A percentile compares a stretch with the other conserved stretches of the same genome.
phyloP scores from a whole-genome alignment of 2,797 vertebrate genomes.

The Sebastes hubbsi region DNA sequence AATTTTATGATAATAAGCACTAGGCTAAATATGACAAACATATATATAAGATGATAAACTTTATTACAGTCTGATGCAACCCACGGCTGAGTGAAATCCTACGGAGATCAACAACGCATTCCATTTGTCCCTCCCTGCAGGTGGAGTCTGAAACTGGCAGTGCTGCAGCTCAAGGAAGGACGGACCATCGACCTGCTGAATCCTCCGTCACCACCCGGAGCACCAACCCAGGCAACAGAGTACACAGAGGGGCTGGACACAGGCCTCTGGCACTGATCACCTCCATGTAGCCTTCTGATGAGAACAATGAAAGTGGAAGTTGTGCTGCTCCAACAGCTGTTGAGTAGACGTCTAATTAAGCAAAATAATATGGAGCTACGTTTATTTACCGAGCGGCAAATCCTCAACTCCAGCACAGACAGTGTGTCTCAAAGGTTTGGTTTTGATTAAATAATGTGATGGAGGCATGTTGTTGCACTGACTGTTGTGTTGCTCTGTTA shows the following conservation, averaged over 20 bases:
- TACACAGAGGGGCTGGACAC: not conserved
- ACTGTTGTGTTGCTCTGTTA: not conserved
- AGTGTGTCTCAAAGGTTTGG: not conserved
- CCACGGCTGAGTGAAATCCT: too few relatives aligned
- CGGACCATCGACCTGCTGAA: slow-evolving; percentile 48
- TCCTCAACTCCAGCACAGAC: not conserved
- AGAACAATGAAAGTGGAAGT: not conserved
- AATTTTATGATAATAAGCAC: too few relatives aligned
- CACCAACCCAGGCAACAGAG: not conserved
- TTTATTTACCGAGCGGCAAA: not conserved
- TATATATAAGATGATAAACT: too few relatives aligned
- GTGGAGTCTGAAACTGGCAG: slow-evolving; percentile 58
- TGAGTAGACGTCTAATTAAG: not conserved
- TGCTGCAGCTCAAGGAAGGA: slow-evolving; percentile 56
- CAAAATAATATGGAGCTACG: not conserved
- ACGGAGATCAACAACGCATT: too few relatives aligned
- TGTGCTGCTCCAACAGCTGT: not conserved
- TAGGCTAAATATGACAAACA: too few relatives aligned
- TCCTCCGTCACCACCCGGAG: not conserved
- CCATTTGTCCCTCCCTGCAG: slow-evolving; percentile 23
- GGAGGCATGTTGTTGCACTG: not conserved
- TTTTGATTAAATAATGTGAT: not conserved
- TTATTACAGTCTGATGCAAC: too few relatives aligned
- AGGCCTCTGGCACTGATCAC: not conserved
- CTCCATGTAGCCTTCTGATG: not conserved